These are phyloP conservation scores for Temnothorax nylanderi DNA, from an alignment of 1,140 invertebrate genomes.

Conservation along the genomic window DNA sequence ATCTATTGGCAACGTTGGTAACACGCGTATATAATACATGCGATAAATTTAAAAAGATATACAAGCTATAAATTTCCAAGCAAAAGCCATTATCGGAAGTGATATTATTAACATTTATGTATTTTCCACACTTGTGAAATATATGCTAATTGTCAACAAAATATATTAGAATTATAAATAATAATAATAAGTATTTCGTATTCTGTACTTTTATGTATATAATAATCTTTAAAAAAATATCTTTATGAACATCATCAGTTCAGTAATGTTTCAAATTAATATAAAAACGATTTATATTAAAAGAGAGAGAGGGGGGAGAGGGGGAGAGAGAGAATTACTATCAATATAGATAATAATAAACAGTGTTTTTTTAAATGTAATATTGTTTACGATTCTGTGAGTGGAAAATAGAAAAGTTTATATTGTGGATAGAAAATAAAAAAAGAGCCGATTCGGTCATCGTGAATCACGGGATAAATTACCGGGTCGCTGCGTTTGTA, in stretches of 20 bases:
- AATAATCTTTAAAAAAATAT: not conserved
- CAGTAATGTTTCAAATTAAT: not conserved
- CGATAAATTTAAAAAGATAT: constrained; percentile 10
- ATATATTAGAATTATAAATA: constrained; percentile 11
- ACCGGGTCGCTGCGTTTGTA: constrained; percentile 36
- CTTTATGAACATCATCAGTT: not conserved
- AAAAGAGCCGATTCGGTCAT: constrained; percentile 3
- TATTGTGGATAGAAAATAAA: constrained; percentile 31
- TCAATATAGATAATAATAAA: not conserved
- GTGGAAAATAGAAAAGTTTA: constrained; percentile 3
- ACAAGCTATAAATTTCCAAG: not conserved
- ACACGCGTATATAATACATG: constrained; percentile 4
- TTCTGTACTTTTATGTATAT: not conserved
- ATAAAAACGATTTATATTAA: not conserved
- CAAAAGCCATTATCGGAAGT: constrained; percentile 18
- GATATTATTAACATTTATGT: constrained; percentile 9
- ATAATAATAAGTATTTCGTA: not conserved
- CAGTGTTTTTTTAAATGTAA: not conserved
- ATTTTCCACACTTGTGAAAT: not conserved
- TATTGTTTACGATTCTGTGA: not conserved
- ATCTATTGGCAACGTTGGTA: too few relatives aligned
- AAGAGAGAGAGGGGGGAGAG: too few relatives aligned
- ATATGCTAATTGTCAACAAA: not conserved
- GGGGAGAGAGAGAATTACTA: too few relatives aligned
- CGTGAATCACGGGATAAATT: constrained; percentile 56